phyloP scores from a whole-genome alignment of 2,113 vertebrate genomes.

The Pangasianodon gigas region DNA sequence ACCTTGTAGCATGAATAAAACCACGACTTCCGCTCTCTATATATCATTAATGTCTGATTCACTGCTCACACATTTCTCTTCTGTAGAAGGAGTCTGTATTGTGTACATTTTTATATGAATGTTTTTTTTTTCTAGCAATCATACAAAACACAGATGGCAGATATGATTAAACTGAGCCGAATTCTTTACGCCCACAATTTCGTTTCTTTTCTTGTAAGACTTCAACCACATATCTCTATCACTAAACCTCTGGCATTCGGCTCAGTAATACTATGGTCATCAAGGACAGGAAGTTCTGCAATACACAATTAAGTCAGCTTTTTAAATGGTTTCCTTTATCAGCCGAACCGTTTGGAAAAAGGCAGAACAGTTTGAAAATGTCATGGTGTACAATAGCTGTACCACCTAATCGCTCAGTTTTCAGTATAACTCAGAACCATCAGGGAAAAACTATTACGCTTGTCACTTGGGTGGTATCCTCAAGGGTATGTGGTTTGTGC shows the following conservation, averaged over 20 bases:
- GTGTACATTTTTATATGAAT: not conserved
- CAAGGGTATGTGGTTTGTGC: not conserved
- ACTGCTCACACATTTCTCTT: not conserved
- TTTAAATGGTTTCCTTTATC: not conserved
- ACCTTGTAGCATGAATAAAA: too few relatives aligned
- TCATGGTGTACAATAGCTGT: not conserved
- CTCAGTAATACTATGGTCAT: not conserved
- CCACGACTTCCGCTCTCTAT: not conserved
- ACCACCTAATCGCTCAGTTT: not conserved
- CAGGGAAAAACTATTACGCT: not conserved
- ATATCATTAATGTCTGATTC: not conserved
- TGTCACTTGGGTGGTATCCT: not conserved
- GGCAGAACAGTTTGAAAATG: not conserved
- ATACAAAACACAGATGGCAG: not conserved
- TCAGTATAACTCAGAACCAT: not conserved
- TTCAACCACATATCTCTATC: not conserved
- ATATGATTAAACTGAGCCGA: not conserved
- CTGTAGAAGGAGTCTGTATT: not conserved
- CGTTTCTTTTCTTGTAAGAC: not conserved
- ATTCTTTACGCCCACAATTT: not conserved
- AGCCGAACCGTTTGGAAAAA: not conserved
- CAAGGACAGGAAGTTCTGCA: not conserved
- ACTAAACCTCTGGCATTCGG: not conserved
- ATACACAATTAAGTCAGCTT: not conserved
- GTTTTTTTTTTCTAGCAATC: not conserved